Evolutionary conservation across 2,113 vertebrate genomes (phyloP), one percentile per base, ranked within the genome.

Genomic region (Indicator indicator): DNA sequence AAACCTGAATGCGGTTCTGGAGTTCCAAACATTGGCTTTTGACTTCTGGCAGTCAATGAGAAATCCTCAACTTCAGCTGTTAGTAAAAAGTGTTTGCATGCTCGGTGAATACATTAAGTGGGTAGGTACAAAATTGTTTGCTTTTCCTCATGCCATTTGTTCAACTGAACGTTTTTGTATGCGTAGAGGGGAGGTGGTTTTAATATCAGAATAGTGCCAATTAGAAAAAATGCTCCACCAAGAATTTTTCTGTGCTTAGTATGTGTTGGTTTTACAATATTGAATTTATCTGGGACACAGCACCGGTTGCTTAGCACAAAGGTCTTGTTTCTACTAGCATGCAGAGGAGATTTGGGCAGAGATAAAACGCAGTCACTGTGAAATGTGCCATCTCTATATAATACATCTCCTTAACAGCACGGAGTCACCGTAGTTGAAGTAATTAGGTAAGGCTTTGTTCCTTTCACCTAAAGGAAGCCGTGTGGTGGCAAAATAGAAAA

Each of bases 401-500:
- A 92, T 73, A 67, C 30, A 60, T 89, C 76, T 95, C 58, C 2
- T 13, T 84, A 94, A 73, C 93, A 94, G 69, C 88, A 93, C 76
- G 82, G 84, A 82, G 87, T 83, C 84, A 84, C 48, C 82, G 81
- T 63, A 71, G 78, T 55, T 83, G 83, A 90, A 91, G 44, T 85
- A 92, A 96, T 97, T 95, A 97, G 82, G 64, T 72, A 67, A 89
- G 23, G 16, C 56, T 92, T 95, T 91, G 58, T 82, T 96, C 38
- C 64, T 76, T 92, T 82, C 84, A 95, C 95, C 90, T 94, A 59
- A 96, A 92, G 84, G 54, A 90, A 94, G 54, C 55, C 67, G n/a
- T 79, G 72, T 70, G 64, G 90, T 89, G 63, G 48, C 0, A 0
- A 95, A 93, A 71, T 71, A 91, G 5, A 88, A 83, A 82, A 86